These are phyloP conservation scores for Subanguina moxae DNA, from an alignment of 1,140 invertebrate genomes.

Conservation along the genomic window DNA sequence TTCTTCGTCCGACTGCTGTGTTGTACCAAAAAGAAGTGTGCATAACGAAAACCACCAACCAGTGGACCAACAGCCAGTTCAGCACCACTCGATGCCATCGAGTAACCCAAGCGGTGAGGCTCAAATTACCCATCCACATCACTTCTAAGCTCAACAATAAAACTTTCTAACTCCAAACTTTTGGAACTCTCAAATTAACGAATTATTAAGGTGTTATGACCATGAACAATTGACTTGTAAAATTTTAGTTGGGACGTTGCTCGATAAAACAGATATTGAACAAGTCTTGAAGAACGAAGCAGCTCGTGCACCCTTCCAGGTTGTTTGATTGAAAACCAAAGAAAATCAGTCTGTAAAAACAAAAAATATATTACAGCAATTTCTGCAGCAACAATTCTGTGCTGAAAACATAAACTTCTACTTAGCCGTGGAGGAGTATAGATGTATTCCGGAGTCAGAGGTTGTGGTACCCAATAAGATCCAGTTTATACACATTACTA, in stretches of 20 bases:
- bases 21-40: background rate
- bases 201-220: too few relatives aligned
- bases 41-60: background rate
- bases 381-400: conserved; percentile 58
- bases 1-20: background rate
- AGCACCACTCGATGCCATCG: background rate
- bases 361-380: conserved; percentile 36
- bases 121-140: too few relatives aligned
- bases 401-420: conserved; percentile 58
- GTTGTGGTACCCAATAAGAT: background rate
- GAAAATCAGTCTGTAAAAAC: background rate
- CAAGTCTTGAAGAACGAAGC: conserved; percentile 46
- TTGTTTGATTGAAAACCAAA: conserved; percentile 12
- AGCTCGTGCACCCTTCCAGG: conserved; percentile 45
- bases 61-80: background rate
- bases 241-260: background rate
- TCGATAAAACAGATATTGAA: conserved; percentile 37
- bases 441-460: conserved; percentile 36
- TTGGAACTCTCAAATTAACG: too few relatives aligned
- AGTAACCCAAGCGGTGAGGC: background rate
- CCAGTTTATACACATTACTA: conserved; percentile 7
- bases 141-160: too few relatives aligned
- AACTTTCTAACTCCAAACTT: too few relatives aligned
- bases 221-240: too few relatives aligned
- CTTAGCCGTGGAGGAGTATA: conserved; percentile 56